Evolutionary conservation across 1,140 invertebrate species (phyloP).

Genomic region (Linepithema humile): DNA sequence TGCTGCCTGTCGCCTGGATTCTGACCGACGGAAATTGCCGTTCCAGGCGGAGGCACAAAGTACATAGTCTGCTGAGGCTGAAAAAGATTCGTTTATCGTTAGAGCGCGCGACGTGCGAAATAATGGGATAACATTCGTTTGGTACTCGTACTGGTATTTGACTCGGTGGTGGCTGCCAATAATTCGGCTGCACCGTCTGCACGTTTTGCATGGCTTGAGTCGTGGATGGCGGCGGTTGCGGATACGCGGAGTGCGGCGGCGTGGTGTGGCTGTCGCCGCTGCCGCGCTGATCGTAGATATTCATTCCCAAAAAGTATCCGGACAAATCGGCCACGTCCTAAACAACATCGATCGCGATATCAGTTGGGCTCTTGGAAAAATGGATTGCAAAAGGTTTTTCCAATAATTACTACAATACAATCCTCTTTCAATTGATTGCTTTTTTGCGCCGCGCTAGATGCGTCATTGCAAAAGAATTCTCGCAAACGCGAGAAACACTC

Average conservation of each 20-base stretch:
- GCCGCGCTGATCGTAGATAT: constrained; percentile 80
- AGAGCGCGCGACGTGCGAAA: background rate
- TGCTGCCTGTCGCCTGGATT: constrained; percentile 77
- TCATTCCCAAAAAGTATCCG: constrained; percentile 82
- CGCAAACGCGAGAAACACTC: constrained; percentile 24
- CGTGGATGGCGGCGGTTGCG: constrained; percentile 74
- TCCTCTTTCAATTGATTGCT: too few relatives aligned
- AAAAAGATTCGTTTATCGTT: background rate
- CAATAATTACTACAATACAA: too few relatives aligned
- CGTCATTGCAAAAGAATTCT: too few relatives aligned
- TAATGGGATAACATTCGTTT: background rate
- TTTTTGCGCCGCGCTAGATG: too few relatives aligned
- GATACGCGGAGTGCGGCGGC: constrained; percentile 75
- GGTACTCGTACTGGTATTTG: constrained; percentile 76
- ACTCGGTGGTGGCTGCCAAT: constrained; percentile 80
- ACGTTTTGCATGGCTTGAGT: constrained; percentile 74
- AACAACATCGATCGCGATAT: background rate
- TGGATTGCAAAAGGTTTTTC: background rate
- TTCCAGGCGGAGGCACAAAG: constrained; percentile 79
- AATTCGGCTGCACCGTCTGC: constrained; percentile 77
- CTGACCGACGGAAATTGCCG: constrained; percentile 76
- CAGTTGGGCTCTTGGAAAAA: background rate
- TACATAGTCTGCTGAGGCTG: constrained; percentile 82
- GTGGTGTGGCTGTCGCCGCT: constrained; percentile 76
- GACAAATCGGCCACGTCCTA: constrained; percentile 80